phyloP scores from a whole-genome alignment of 2,888 invertebrate species.

The Tricholauxania praeusta region DNA sequence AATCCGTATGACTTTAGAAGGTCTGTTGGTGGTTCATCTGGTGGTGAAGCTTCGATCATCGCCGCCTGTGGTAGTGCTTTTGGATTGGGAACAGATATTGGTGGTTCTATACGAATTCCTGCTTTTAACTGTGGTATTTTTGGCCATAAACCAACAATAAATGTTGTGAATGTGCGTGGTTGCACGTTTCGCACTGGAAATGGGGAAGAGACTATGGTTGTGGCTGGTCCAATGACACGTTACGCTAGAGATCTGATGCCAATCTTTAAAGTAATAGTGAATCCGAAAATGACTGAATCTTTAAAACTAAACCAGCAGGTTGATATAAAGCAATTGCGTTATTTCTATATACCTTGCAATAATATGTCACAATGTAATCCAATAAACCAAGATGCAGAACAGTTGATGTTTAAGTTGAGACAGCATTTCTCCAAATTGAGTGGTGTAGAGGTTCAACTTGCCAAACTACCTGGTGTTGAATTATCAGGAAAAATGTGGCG shows the following conservation, averaged over 20 bases:
- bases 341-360: slow-evolving; percentile 83
- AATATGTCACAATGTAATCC: slow-evolving; percentile 81
- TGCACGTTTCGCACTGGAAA: slow-evolving; percentile 79
- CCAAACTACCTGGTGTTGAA: slow-evolving; percentile 58
- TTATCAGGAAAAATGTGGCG: slow-evolving; percentile 78
- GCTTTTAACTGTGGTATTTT: slow-evolving; percentile 88
- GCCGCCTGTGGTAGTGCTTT: slow-evolving; percentile 85
- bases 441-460: slow-evolving; percentile 58
- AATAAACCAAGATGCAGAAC: slow-evolving; percentile 76
- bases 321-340: slow-evolving; percentile 75
- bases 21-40: slow-evolving; percentile 93
- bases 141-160: slow-evolving; percentile 82
- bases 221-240: slow-evolving; percentile 85
- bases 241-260: slow-evolving; percentile 85
- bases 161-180: slow-evolving; percentile 72
- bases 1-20: slow-evolving; percentile 92
- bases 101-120: slow-evolving; percentile 95
- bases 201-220: slow-evolving; percentile 81
- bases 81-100: slow-evolving; percentile 92
- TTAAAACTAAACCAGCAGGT: slow-evolving; percentile 74
- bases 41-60: slow-evolving; percentile 84
- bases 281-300: slow-evolving; percentile 69
- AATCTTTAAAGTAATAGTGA: slow-evolving; percentile 72
- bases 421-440: slow-evolving; percentile 67
- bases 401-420: slow-evolving; percentile 72